Base-by-base conservation (phyloP, 2,113 vertebrate genomes). In the Tenebrosternarchus preto region DNA sequence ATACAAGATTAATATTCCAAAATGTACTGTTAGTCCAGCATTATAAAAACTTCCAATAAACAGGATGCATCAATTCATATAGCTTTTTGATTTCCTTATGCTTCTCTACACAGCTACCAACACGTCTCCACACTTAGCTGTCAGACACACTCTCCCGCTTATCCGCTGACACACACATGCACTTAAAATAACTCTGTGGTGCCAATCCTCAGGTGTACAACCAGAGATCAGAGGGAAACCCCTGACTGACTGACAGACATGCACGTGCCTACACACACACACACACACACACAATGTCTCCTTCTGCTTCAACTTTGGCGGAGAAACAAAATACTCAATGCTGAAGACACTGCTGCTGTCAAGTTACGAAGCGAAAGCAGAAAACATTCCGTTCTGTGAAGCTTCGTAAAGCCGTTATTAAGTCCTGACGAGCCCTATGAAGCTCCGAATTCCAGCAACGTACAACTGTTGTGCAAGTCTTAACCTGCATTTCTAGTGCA, bases 181-280 rank as follows among this genome's bases (percentile, higher is more conserved):
- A 79, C 69, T 73, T 73, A 55, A 80, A 80, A 80, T 80, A 80
- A 46, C 63, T 56, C 29, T 68, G 50, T 78, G 33, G 61, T n/a
- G 31, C 64, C 50, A 76, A 36, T 46, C 53, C 55, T 59, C 59
- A 80, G 56, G 39, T 33, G 46, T 33, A 46, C 56, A 17, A 0
- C 60, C 77, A 66, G 57, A 73, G 20, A 71, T 7, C 24, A 11
- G 8, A 68, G 64, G 33, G 64, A 61, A 68, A 71, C 55, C 46
- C 27, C 19, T 50, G 8, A 50, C 43, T 15, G 43, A 50, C 46
- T 33, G 11, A 68, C 61, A 77, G 4, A n/a, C 46, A n/a, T n/a
- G n/a, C n/a, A n/a, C n/a, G n/a, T n/a, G n/a, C n/a, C n/a, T n/a
- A 77, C 29, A 57, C 17, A 19, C 29, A 11, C 22, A 36, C 20